Evolutionary conservation across 2,888 invertebrate genomes (phyloP), one percentile per base, ranked within the genome.

Genomic region (Dryobota labecula): DNA sequence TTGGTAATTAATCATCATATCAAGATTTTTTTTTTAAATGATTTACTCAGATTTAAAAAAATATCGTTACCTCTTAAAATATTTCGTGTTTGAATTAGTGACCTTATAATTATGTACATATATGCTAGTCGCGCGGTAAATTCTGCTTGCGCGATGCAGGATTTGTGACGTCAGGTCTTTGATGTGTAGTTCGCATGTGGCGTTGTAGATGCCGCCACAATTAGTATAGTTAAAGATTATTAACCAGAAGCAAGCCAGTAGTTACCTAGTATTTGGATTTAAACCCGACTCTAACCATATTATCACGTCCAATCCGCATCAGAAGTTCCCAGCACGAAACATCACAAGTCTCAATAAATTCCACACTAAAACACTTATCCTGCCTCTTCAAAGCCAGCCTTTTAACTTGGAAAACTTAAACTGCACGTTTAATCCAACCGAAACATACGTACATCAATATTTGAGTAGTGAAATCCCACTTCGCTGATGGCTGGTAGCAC

Each of bases 381-480:
- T n/a, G 7, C 43, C 49, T 47, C 43, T 30, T 54, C 24, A 41
- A 45, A 51, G n/a, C 33, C 43, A 38, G 41, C 67, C 57, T 84
- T 71, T 75, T 74, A 64, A 72, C 73, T 76, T 73, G 27, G 49
- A 70, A 71, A 78, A 76, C 64, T 69, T 68, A 69, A 76, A 74
- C 73, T 76, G 74, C 57, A 61, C 74, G 65, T 84, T 82, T 81
- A 77, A 83, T 81, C 63, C 53, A 58, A 69, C 73, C 69, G 64
- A 66, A 57, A 76, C 74, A 75, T 63, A 49, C 54, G 64, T 80
- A 80, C 73, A 85, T 86, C 81, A 88, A 86, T 88, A 86, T 87
- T 86, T 83, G 72, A 85, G 58, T 53, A 82, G 76, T 76, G 82
- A 84, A 89, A 86, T 87, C 81, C 85, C 72, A 84, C 88, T 86